phyloP scores from a whole-genome alignment of 2,113 vertebrate species.

The Oophaga pumilio region DNA sequence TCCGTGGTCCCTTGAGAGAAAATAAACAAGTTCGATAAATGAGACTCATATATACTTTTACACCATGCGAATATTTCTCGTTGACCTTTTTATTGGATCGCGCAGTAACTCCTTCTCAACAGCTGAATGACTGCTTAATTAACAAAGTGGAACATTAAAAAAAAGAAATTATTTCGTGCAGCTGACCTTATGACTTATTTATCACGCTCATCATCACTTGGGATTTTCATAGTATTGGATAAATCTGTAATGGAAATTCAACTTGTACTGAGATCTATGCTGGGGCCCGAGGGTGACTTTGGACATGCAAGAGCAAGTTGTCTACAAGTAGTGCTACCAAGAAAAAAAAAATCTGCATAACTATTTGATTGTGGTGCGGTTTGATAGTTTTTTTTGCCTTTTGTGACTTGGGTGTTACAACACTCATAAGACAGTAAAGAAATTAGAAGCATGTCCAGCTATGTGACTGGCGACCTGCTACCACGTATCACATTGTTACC shows the following conservation, averaged over 20 bases:
- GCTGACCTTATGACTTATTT: conserved; percentile 39
- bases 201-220: neutral
- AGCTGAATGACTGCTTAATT: conserved; percentile 48
- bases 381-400: too few relatives aligned
- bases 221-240: neutral
- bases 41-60: conserved; percentile 41
- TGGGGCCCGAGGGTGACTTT: too few relatives aligned
- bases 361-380: too few relatives aligned
- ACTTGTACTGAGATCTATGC: neutral
- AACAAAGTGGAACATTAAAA: conserved; percentile 41
- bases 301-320: too few relatives aligned
- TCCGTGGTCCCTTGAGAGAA: neutral
- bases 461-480: too few relatives aligned
- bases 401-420: too few relatives aligned
- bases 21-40: neutral
- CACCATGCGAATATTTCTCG: conserved; percentile 2
- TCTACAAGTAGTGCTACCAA: too few relatives aligned
- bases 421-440: too few relatives aligned
- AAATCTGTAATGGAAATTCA: neutral
- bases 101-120: conserved; percentile 22
- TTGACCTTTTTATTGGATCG: conserved; percentile 42
- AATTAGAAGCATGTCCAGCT: too few relatives aligned
- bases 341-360: too few relatives aligned
- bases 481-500: too few relatives aligned
- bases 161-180: conserved; percentile 29